Conservation (phyloP, 2,888 invertebrate genomes). For the Hydropsyche betteni region DNA sequence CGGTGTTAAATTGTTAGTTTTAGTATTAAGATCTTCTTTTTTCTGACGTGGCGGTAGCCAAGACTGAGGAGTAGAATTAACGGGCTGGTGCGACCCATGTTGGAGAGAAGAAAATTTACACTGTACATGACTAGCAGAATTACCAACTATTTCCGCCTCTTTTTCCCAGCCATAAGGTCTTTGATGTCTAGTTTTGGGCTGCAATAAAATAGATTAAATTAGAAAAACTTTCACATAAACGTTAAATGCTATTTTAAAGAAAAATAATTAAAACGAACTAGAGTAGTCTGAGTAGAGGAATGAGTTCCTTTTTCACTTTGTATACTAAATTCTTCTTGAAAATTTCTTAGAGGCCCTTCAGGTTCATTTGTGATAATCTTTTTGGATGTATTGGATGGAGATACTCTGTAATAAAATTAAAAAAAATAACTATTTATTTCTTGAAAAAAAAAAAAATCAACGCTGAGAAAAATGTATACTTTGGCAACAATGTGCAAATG, state of each 20-base stretch:
- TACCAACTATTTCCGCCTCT: slow-evolving; percentile 54
- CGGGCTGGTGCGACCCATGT: slow-evolving; percentile 66
- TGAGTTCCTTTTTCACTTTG: slow-evolving; percentile 63
- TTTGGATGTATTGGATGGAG: slow-evolving; percentile 75
- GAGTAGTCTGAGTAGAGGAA: slow-evolving; percentile 80
- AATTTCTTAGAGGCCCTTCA: slow-evolving; percentile 53
- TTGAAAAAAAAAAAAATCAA: slow-evolving; percentile 48
- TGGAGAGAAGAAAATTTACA: slow-evolving; percentile 75
- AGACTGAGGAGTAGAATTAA: slow-evolving; percentile 56
- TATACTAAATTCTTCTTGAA: slow-evolving; percentile 43
- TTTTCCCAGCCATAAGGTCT: slow-evolving; percentile 80
- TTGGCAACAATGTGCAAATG: slow-evolving; percentile 78
- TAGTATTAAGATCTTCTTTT: slow-evolving; percentile 52
- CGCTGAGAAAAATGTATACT: slow-evolving; percentile 63
- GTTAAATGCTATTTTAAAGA: not conserved
- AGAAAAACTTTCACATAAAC: not conserved
- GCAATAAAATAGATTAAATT: slow-evolving; percentile 54
- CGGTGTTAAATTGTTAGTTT: slow-evolving; percentile 39
- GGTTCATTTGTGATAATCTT: slow-evolving; percentile 62
- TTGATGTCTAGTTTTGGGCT: slow-evolving; percentile 81
- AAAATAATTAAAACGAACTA: slow-evolving; percentile 67
- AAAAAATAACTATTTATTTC: not conserved
- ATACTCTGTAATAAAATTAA: slow-evolving; percentile 66
- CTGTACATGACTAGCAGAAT: slow-evolving; percentile 64
- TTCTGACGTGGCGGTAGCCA: slow-evolving; percentile 63